Evolutionary conservation across 2,113 vertebrate species (phyloP), one percentile per base, ranked within the genome.

Genomic region (Passer domesticus): DNA sequence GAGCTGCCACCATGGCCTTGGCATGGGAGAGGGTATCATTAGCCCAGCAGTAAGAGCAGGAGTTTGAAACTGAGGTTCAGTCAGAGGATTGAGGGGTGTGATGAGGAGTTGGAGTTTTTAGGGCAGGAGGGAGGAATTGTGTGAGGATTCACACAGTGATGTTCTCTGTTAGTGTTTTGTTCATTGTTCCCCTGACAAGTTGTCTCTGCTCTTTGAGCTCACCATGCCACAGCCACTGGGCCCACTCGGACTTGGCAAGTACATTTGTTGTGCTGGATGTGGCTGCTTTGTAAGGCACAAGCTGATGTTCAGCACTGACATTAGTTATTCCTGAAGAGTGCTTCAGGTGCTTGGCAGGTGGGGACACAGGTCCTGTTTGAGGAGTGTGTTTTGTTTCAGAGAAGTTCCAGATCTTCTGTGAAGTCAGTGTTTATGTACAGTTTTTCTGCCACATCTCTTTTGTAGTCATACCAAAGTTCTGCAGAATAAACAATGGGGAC

Each of bases 401-500:
- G 53, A 92, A 15, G 9, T 52, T 47, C 1, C 7, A 39, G 24
- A 39, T 15, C n/a, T 74, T 77, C 74, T 79, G 41, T 68, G 41
- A 67, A 41, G 35, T 59, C 66, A 49, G 18, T 70, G 35, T 39
- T 87, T 41, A 18, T 31, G 77, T 58, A 58, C 22, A 30, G 7
- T 25, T 87, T 83, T 90, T 81, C 35, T 91, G 33, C 33, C 62
- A 67, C 30, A 1, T 20, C 33, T 93, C 35, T 90, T 96, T 55
- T 53, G 1, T 70, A 99, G 99, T 94, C 22, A 98, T 98, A 69
- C 98, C 97, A 11, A 96, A 98, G 68, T 97, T 98, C 83, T 99
- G 99, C 93, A 98, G 98, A 64, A 94, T 98, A 91, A 96, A 98
- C 64, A 99, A 99, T 1, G 99, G 99, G 3, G 98, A 97, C 49